Conservation (phyloP, 2,888 invertebrate genomes). For the Mellilla xanthometata region DNA sequence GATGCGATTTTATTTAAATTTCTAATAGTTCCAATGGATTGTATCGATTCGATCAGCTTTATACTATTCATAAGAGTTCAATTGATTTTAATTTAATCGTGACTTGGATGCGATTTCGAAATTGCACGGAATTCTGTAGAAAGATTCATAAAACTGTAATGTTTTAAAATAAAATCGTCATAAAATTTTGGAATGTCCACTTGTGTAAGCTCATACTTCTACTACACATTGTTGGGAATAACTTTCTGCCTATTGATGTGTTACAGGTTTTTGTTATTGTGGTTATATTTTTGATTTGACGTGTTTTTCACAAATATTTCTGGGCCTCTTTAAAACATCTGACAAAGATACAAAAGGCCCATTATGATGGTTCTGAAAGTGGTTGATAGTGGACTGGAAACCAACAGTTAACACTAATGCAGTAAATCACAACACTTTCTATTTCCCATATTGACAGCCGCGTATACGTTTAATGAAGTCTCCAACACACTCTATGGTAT, state of each 20-base stretch:
- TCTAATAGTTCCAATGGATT: constrained; percentile 33
- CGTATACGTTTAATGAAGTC: constrained; percentile 26
- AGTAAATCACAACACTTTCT: constrained; percentile 17
- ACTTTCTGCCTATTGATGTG: no score
- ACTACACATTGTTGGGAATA: no score
- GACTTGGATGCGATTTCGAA: constrained; percentile 1
- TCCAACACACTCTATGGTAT: constrained; percentile 29
- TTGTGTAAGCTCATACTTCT: no score
- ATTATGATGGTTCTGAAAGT: no score
- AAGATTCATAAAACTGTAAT: background rate
- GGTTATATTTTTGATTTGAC: no score
- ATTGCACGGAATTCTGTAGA: constrained; percentile 6
- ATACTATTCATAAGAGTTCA: constrained; percentile 30
- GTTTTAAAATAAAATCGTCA: background rate
- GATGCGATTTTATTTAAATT: constrained; percentile 48
- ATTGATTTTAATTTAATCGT: constrained; percentile 19
- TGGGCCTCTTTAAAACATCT: no score
- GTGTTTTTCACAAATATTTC: no score
- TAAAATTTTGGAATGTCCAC: no score
- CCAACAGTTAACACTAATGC: no score
- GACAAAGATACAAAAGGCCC: no score
- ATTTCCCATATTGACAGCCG: constrained; percentile 21
- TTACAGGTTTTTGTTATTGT: no score
- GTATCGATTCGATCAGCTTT: constrained; percentile 35
- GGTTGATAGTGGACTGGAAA: no score